phyloP scores from a whole-genome alignment of 1,140 invertebrate genomes.

The Tetramorium alpestre region DNA sequence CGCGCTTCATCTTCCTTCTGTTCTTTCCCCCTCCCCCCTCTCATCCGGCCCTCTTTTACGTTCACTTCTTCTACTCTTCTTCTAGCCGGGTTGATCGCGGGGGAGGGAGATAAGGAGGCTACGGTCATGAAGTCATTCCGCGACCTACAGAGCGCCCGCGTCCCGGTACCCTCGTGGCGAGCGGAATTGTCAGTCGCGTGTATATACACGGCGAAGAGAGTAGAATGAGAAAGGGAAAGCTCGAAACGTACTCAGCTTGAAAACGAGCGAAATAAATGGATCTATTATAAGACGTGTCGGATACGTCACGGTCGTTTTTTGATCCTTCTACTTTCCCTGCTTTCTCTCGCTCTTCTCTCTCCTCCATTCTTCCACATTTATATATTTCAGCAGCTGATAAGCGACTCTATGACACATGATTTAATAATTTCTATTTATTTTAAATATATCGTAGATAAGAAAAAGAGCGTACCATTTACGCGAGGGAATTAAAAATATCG shows the following conservation, averaged over 20 bases:
- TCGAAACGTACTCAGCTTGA: not conserved
- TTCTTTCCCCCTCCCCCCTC: not conserved
- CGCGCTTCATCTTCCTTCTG: not conserved
- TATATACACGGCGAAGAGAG: conserved; percentile 3
- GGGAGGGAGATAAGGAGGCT: conserved; percentile 63
- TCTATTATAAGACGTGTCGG: not conserved
- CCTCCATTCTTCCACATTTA: not conserved
- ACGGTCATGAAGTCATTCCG: conserved; percentile 65
- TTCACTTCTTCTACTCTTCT: conserved; percentile 52
- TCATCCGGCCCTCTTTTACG: not conserved
- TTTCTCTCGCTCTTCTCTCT: not conserved
- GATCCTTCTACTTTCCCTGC: not conserved
- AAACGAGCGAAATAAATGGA: not conserved
- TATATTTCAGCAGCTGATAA: not conserved
- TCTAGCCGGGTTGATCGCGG: conserved; percentile 17
- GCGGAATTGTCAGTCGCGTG: conserved; percentile 59
- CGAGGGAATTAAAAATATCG: not conserved
- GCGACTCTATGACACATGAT: not conserved
- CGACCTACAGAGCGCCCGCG: conserved; percentile 59
- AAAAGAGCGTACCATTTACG: not conserved
- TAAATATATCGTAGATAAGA: not conserved
- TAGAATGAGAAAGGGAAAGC: conserved; percentile 9
- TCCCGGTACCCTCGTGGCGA: conserved; percentile 32
- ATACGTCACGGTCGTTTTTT: not conserved
- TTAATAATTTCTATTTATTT: not conserved